phyloP scores from a whole-genome alignment of 2,113 vertebrate genomes.

The Oryctolagus cuniculus region DNA sequence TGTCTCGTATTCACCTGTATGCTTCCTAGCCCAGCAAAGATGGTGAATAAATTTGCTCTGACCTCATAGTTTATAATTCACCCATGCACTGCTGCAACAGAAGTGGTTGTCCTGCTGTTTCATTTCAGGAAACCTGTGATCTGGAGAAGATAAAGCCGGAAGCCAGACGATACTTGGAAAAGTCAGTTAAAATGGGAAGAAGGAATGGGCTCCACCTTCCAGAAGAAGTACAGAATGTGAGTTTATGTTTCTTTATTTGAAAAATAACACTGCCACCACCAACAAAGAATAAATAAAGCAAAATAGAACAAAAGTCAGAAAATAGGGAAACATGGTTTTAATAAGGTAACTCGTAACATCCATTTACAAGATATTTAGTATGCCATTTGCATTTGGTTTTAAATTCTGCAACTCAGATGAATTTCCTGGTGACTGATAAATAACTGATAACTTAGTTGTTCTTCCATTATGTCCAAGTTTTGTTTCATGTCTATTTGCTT shows the following conservation, averaged over 20 bases:
- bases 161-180: constrained; percentile 93
- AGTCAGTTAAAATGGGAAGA: constrained; percentile 93
- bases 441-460: not conserved
- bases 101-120: constrained; percentile 68
- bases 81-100: not conserved
- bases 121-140: constrained; percentile 90
- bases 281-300: constrained; percentile 9
- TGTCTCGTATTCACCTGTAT: constrained; percentile 57
- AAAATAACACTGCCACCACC: not conserved
- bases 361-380: constrained; percentile 15
- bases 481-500: not conserved
- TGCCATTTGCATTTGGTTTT: not conserved
- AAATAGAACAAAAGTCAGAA: constrained; percentile 45
- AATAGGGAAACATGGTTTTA: constrained; percentile 41
- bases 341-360: constrained; percentile 29
- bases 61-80: constrained; percentile 52
- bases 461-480: constrained; percentile 27
- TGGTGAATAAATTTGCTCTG: constrained; percentile 56
- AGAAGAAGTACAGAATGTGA: constrained; percentile 93
- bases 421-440: not conserved
- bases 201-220: constrained; percentile 95
- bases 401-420: constrained; percentile 25
- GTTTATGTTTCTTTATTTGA: constrained; percentile 66
- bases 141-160: constrained; percentile 89
- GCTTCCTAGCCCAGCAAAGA: constrained; percentile 16